Evolutionary conservation across 2,113 vertebrate species (phyloP), one percentile per base, ranked within the genome.

Genomic region (Boleophthalmus pectinirostris): DNA sequence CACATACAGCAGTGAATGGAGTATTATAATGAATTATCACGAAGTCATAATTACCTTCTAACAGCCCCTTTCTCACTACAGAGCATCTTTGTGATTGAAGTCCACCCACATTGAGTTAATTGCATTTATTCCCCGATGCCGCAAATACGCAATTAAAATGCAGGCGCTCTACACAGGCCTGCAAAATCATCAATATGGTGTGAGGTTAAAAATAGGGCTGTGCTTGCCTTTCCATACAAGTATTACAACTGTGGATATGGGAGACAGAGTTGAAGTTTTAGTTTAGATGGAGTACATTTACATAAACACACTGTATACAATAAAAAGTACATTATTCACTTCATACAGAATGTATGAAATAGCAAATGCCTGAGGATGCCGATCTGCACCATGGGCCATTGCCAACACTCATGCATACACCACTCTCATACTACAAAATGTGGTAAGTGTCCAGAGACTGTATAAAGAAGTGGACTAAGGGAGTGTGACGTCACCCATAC

Each of bases 41-140:
- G 79, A 85, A 87, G 86, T 90, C 90, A 88, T 89, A 89, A 92
- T 91, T 92, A 90, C 85, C 88, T 89, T 85, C 88, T 85, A 90
- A 90, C 85, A 90, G 86, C 87, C 85, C 86, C 86, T 89, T 90
- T 85, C 86, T 91, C 85, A 89, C 88, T 81, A 89, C 87, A 84
- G 83, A 87, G 91, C 89, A 88, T 91, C 89, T 88, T 92, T 87
- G 86, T 91, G 90, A 91, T 91, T 89, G 90, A 92, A 90, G 88
- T 88, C 86, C 88, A 91, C 90, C 91, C 89, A 90, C 89, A 92
- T 91, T 91, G 87, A 91, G 87, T 89, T 91, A 92, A 92, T 92
- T 92, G 90, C 86, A 79, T 88, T 83, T 89, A 90, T 90, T 91
- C 89, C 91, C 89, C 8, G 43, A 89, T 73, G 90, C 85, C 79